These are phyloP conservation scores for Agrilus mali DNA, from an alignment of 2,888 invertebrate genomes.

Conservation along the genomic window DNA sequence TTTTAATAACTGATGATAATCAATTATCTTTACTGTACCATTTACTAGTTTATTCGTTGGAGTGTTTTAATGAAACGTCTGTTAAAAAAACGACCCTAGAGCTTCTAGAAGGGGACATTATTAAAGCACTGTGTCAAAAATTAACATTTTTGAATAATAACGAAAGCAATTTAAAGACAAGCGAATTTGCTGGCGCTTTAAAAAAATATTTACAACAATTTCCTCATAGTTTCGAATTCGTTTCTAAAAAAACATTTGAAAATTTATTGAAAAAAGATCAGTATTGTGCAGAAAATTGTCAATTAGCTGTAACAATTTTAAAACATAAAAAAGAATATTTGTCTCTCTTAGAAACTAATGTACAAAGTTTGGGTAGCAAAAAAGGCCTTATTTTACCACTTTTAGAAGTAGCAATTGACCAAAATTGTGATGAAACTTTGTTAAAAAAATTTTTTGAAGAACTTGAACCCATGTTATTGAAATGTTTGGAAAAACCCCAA, in stretches of 20 bases:
- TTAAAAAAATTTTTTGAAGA: slow-evolving; percentile 42
- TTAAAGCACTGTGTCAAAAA: slow-evolving; percentile 14
- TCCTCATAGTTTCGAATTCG: slow-evolving; percentile 42
- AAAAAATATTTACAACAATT: slow-evolving; percentile 45
- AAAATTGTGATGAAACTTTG: slow-evolving; percentile 36
- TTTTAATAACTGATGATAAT: slow-evolving; percentile 3
- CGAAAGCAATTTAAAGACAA: slow-evolving; percentile 24
- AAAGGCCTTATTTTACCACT: slow-evolving; percentile 53
- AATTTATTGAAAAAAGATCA: slow-evolving; percentile 40
- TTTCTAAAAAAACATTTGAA: slow-evolving; percentile 41
- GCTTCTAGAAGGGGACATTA: slow-evolving; percentile 14
- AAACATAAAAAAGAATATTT: slow-evolving; percentile 39
- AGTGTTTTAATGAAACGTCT: slow-evolving; percentile 12
- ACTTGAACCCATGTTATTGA: slow-evolving; percentile 49
- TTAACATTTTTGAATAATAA: slow-evolving; percentile 13
- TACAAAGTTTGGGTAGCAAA: slow-evolving; percentile 40
- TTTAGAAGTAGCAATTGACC: slow-evolving; percentile 36
- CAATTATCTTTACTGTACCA: slow-evolving; percentile 5
- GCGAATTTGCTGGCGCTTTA: slow-evolving; percentile 42
- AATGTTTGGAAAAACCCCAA: slow-evolving; percentile 54
- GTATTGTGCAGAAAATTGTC: slow-evolving; percentile 43
- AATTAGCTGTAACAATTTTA: slow-evolving; percentile 45
- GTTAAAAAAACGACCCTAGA: slow-evolving; percentile 5
- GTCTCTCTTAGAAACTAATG: slow-evolving; percentile 36
- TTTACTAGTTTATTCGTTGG: slow-evolving; percentile 14